Evolutionary conservation across 2,888 invertebrate species (phyloP).

Genomic region (Drosophila demipolita): DNA sequence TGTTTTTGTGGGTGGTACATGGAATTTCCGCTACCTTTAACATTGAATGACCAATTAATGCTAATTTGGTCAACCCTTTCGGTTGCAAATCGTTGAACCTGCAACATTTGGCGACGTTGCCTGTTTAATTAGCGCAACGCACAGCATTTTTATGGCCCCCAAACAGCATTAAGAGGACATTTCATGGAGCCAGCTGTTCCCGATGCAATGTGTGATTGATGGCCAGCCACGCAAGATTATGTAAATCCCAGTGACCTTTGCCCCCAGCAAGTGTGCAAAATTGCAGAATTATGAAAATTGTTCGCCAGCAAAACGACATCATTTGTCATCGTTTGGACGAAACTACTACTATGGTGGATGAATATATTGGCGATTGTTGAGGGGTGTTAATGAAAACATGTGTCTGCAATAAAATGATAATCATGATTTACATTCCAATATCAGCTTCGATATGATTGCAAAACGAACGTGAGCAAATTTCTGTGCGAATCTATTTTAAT

Average conservation of each 20-base stretch:
- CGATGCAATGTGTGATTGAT: slow-evolving; percentile 64
- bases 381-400: slow-evolving; percentile 73
- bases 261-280: slow-evolving; percentile 71
- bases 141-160: slow-evolving; percentile 44
- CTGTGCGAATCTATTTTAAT: slow-evolving; percentile 45
- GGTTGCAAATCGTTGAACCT: slow-evolving; percentile 56
- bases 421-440: slow-evolving; percentile 82
- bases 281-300: slow-evolving; percentile 76
- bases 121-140: slow-evolving; percentile 69
- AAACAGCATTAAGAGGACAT: slow-evolving; percentile 18
- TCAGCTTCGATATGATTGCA: slow-evolving; percentile 43
- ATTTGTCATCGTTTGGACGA: slow-evolving; percentile 65
- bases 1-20: slow-evolving; percentile 18
- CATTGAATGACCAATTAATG: slow-evolving; percentile 71
- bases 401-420: slow-evolving; percentile 83
- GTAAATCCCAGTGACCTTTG: slow-evolving; percentile 73
- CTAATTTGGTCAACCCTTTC: slow-evolving; percentile 64
- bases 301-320: slow-evolving; percentile 47
- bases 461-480: slow-evolving; percentile 57
- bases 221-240: slow-evolving; percentile 51
- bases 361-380: not conserved
- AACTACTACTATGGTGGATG: slow-evolving; percentile 25
- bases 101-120: slow-evolving; percentile 23
- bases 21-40: slow-evolving; percentile 35
- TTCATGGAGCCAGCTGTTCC: slow-evolving; percentile 47